Evolutionary conservation across 2,113 vertebrate genomes (phyloP).

Genomic region (Podocnemis expansa): DNA sequence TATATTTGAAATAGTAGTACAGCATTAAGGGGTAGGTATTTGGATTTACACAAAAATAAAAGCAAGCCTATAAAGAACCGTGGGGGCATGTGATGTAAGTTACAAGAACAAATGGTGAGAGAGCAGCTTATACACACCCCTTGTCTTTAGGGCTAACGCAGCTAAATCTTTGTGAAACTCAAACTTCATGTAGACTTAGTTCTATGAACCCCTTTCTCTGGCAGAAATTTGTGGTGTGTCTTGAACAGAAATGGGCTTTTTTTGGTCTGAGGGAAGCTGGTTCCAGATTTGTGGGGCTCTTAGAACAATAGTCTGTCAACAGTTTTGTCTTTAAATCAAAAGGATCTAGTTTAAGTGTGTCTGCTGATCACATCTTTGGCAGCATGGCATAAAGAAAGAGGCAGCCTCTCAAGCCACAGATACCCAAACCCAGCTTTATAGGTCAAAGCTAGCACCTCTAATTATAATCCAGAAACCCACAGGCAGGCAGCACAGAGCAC

Average conservation of each 20-base stretch:
- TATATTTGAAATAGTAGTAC: slow-evolving; percentile 20
- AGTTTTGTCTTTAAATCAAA: neutral
- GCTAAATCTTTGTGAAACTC: neutral
- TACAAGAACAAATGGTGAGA: neutral
- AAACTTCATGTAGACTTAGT: neutral
- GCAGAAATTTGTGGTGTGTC: neutral
- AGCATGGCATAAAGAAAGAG: neutral
- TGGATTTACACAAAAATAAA: neutral
- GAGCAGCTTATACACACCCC: neutral
- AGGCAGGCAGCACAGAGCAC: neutral
- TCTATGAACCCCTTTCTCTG: neutral
- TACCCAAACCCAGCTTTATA: neutral
- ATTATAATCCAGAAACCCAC: neutral
- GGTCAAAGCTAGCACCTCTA: neutral
- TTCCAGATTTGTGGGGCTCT: neutral
- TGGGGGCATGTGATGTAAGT: neutral
- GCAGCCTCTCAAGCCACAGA: neutral
- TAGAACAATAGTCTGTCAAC: neutral
- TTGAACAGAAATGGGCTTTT: neutral
- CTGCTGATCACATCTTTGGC: neutral
- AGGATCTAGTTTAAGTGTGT: neutral
- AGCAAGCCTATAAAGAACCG: neutral
- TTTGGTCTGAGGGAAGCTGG: neutral
- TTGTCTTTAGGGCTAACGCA: neutral
- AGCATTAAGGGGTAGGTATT: neutral